phyloP scores from a whole-genome alignment of 1,140 invertebrate species.

The Bathynomus jamesi region DNA sequence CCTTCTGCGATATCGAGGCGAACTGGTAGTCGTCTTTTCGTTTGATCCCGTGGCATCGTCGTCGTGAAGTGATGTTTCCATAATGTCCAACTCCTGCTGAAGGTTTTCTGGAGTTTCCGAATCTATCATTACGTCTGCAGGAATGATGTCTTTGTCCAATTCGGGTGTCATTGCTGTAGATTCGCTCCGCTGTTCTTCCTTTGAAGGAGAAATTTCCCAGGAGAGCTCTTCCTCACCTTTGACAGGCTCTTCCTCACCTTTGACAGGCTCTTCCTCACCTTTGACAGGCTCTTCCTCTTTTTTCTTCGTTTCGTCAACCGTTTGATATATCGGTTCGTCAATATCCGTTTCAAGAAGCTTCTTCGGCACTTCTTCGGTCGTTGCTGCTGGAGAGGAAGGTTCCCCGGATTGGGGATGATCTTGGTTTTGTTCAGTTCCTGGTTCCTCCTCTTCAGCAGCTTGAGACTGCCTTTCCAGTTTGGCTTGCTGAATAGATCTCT shows the following conservation, averaged over 20 bases:
- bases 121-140: background rate
- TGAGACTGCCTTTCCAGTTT: conserved; percentile 29
- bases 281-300: background rate
- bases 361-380: background rate
- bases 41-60: background rate
- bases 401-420: background rate
- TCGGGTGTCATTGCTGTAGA: background rate
- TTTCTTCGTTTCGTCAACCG: conserved; percentile 3
- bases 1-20: conserved; percentile 2
- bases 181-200: background rate
- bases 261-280: background rate
- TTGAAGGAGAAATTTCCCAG: background rate
- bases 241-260: background rate
- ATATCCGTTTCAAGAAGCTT: background rate
- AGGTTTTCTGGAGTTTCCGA: background rate
- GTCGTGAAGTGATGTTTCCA: conserved; percentile 5
- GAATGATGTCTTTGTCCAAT: background rate
- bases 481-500: conserved; percentile 33
- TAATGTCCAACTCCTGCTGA: conserved; percentile 4
- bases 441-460: conserved; percentile 20
- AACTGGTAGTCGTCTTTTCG: background rate
- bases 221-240: background rate
- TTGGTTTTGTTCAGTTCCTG: background rate
- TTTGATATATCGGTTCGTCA: background rate
- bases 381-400: background rate